Conservation (phyloP, 2,797 vertebrate species). For the Euphonia xanthogaster region DNA sequence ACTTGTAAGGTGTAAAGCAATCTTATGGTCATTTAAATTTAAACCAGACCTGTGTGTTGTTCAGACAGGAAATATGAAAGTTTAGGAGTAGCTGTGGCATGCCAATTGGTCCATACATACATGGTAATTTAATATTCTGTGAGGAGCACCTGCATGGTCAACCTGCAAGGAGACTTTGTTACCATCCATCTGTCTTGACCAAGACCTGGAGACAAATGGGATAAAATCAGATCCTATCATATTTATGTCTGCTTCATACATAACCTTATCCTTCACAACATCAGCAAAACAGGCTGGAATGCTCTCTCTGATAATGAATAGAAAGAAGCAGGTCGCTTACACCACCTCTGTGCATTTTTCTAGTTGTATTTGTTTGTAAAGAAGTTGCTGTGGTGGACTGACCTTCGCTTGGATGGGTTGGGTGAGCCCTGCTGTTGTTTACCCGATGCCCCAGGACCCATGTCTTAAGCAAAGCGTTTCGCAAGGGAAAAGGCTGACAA, state of each 20-base stretch:
- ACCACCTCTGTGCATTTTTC: not conserved
- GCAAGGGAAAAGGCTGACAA: fast-evolving
- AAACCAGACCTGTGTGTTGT: not conserved
- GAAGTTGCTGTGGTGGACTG: not conserved
- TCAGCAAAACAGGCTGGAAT: not conserved
- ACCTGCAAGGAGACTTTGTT: not conserved
- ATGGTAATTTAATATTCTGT: not conserved
- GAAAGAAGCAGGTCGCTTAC: not conserved
- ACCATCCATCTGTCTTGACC: not conserved
- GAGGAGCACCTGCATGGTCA: not conserved
- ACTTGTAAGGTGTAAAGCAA: not conserved
- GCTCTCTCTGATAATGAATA: not conserved
- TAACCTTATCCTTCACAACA: not conserved
- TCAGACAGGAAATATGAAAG: not conserved
- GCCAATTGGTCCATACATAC: fast-evolving
- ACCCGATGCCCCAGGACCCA: fast-evolving
- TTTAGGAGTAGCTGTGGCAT: not conserved
- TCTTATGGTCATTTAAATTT: not conserved
- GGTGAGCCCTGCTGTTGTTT: not conserved
- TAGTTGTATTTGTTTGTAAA: not conserved
- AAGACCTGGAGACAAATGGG: not conserved
- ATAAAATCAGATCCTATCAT: not conserved
- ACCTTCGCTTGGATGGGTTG: not conserved
- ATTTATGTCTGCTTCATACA: not conserved
- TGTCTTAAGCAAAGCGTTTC: not conserved